Percentiles rank a stretch among this genome's conserved stretches.
Conservation (phyloP, 2,113 vertebrate species). For the Chiloscyllium plagiosum region DNA sequence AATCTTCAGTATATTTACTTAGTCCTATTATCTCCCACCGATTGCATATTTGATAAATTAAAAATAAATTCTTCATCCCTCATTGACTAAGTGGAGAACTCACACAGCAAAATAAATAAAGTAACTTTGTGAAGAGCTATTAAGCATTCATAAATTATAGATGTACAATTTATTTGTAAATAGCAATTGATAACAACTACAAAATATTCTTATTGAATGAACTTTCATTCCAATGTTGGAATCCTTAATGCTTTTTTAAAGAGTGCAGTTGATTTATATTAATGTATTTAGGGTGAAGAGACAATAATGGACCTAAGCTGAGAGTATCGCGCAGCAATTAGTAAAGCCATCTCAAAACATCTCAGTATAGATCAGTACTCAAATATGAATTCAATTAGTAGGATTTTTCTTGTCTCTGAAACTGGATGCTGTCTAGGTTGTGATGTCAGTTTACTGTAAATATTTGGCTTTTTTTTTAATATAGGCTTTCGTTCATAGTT, state of each 20-base stretch:
- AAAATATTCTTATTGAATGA: neutral
- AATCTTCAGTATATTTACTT: neutral
- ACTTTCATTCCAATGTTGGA: neutral
- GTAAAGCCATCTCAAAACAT: neutral
- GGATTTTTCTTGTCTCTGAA: neutral
- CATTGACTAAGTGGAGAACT: neutral
- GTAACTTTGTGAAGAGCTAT: neutral
- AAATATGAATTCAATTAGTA: conserved; percentile 6
- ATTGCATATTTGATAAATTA: neutral
- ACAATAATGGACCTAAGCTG: neutral
- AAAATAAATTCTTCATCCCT: neutral
- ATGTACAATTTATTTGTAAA: neutral
- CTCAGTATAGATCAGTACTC: neutral
- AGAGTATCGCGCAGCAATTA: neutral
- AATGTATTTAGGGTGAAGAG: neutral
- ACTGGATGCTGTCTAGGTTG: neutral
- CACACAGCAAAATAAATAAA: neutral
- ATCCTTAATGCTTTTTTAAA: neutral
- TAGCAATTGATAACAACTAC: neutral
- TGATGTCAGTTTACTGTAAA: neutral
- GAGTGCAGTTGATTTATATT: neutral
- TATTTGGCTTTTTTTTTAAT: neutral
- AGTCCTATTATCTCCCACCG: neutral
- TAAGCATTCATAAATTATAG: neutral
- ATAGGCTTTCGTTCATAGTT: too few relatives aligned